phyloP scores from a whole-genome alignment of 2,888 invertebrate species.

The Eupeodes luniger region DNA sequence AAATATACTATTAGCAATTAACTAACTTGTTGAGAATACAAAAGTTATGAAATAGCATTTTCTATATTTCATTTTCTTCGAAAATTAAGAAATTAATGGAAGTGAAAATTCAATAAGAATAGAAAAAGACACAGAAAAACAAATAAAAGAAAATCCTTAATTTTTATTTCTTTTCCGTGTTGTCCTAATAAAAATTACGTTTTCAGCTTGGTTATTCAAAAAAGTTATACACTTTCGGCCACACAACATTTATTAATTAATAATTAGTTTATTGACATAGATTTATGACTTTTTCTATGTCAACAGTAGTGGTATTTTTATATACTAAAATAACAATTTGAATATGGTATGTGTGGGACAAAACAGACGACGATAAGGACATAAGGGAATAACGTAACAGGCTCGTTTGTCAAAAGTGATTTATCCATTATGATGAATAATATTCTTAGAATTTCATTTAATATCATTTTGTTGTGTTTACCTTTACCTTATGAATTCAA shows the following conservation, averaged over 20 bases:
- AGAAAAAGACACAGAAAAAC: neutral
- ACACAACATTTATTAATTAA: constrained; percentile 31
- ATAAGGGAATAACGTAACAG: constrained; percentile 11
- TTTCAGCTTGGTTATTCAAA: constrained; percentile 35
- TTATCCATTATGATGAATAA: constrained; percentile 55
- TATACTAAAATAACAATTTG: neutral
- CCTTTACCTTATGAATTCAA: neutral
- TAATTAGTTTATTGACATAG: constrained; percentile 65
- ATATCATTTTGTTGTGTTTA: constrained; percentile 1
- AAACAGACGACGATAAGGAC: neutral
- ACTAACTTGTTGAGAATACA: constrained; percentile 16
- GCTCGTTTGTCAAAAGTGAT: constrained; percentile 68
- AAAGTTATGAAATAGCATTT: neutral
- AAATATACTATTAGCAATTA: neutral
- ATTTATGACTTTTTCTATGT: constrained; percentile 40
- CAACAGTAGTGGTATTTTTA: neutral
- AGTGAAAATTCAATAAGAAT: neutral
- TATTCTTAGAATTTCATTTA: constrained; percentile 53
- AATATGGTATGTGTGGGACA: neutral
- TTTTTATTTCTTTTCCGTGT: neutral
- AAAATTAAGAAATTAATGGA: neutral
- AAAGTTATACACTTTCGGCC: constrained; percentile 35
- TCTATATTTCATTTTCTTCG: neutral
- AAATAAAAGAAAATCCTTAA: neutral
- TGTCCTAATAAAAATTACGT: constrained; percentile 39